Evolutionary conservation across 2,888 invertebrate genomes (phyloP), one percentile per base, ranked within the genome.

Genomic region (Patella ulyssiponensis): DNA sequence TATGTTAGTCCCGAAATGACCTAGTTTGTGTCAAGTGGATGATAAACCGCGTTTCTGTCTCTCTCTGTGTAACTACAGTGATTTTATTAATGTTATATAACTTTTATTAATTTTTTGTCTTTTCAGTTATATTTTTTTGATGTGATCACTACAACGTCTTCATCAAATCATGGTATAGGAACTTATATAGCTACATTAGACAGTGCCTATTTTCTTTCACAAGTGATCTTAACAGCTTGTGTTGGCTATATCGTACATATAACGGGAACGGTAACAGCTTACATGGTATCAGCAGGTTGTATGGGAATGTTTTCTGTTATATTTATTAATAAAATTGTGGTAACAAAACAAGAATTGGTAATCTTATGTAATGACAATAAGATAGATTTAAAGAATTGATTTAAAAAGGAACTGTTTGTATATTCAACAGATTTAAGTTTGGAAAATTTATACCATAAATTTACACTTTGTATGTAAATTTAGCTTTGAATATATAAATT

Each of bases 151-250:
- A 74, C 76, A 15, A 69, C 79, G 4, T 58, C 77, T 20, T 56
- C 20, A 15, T 20, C 80, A n/a, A 82, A 81, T 14, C 94, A 98
- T n/a, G 98, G 98, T 3, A 94, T 98, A 71, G 98, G 97, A 12
- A 97, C 98, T 0, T 98, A 98, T 91, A 95, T 98, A 4, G 98
- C 97, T 0, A 88, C 87, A 4, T 85, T 93, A 54, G 93, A 93
- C 86, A 89, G 91, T 71, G 92, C 93, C 23, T 93, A 92, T 85
- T 92, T 91, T 87, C 87, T 92, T 56, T 91, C 92, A 0, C 92
- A 92, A 84, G 92, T 92, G n/a, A 85, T 92, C 11, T 86, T 93
- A 52, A 91, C 93, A 0, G 84, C 90, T 4, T 84, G 91, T 73
- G 91, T 93, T 90, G 93, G 93, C 27, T 90, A 91, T 75, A 84